phyloP scores from a whole-genome alignment of 2,888 invertebrate genomes.

The Microplitis deprimator region DNA sequence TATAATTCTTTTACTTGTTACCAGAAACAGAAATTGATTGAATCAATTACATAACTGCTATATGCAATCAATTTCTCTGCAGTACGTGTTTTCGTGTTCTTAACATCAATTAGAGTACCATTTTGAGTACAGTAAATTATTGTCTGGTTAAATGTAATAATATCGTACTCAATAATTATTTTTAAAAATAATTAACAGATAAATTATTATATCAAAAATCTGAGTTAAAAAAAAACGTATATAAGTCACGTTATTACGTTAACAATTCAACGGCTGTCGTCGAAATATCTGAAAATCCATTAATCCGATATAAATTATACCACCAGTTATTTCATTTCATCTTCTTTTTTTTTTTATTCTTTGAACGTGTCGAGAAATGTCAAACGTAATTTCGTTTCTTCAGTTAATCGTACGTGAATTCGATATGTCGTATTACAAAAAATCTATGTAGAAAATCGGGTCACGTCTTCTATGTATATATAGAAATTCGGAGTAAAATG shows the following conservation, averaged over 20 bases:
- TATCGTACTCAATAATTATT: too few relatives aligned
- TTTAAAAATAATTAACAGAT: too few relatives aligned
- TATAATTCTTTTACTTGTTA: too few relatives aligned
- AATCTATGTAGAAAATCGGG: neutral
- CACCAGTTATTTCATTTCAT: neutral
- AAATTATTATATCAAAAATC: too few relatives aligned
- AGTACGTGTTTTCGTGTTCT: too few relatives aligned
- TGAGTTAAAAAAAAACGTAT: neutral
- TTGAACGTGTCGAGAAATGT: neutral
- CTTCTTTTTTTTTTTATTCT: neutral
- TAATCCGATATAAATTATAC: neutral
- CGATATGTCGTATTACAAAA: neutral
- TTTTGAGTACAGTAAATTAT: too few relatives aligned
- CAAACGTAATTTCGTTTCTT: neutral
- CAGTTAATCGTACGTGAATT: neutral
- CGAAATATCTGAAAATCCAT: neutral
- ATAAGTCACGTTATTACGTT: neutral
- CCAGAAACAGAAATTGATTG: too few relatives aligned
- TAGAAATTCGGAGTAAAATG: neutral
- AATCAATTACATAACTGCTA: too few relatives aligned
- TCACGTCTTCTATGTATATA: neutral
- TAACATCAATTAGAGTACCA: too few relatives aligned
- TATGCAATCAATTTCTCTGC: too few relatives aligned
- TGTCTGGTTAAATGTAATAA: too few relatives aligned
- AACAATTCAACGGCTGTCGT: neutral